Evolutionary conservation across 2,797 vertebrate species (phyloP), one percentile per base, ranked within the genome.

Genomic region (Sylvia borin): DNA sequence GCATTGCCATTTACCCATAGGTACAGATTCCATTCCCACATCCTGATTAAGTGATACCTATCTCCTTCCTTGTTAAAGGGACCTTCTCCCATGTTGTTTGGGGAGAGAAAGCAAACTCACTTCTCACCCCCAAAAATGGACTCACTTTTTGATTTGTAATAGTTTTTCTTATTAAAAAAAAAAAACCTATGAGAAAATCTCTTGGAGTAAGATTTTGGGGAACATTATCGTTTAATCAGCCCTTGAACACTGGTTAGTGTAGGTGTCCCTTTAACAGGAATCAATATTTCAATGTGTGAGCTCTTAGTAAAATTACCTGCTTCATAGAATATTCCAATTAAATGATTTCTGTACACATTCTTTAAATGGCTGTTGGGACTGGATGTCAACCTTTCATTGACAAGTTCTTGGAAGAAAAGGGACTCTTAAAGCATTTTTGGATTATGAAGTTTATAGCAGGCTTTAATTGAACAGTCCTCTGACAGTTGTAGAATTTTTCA

Each of bases 1-100:
- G 98, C 99, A 73, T 98, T 99, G 97, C 98, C 99, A 95, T 99
- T 99, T 97, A 98, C 99, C 96, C 99, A 99, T 98, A 99, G 99
- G 99, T 99, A 98, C 97, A 97, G 88, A 97, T 98, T 98, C 96
- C 98, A 97, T 97, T 96, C 96, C 77, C 94, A 94, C 93, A 96
- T 98, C 95, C 94, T 98, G 95, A 98, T 98, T 97, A 97, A 98
- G 87, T 98, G 93, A 98, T 93, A 68, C 77, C 18, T 80, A 8
- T 95, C 65, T 88, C 36, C 70, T 95, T 95, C 83, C 61, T 91
- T 45, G 73, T 95, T 96, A 96, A 96, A 94, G 91, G 84, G 95
- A 92, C 85, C 62, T 93, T 68, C 84, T 95, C 65, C 42, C 43
- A 43, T 86, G 11, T 38, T 72, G 26, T 57, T 8, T 66, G 50